Base-by-base conservation (phyloP, 1,140 invertebrate species). In the Aphaenogaster floridana region DNA sequence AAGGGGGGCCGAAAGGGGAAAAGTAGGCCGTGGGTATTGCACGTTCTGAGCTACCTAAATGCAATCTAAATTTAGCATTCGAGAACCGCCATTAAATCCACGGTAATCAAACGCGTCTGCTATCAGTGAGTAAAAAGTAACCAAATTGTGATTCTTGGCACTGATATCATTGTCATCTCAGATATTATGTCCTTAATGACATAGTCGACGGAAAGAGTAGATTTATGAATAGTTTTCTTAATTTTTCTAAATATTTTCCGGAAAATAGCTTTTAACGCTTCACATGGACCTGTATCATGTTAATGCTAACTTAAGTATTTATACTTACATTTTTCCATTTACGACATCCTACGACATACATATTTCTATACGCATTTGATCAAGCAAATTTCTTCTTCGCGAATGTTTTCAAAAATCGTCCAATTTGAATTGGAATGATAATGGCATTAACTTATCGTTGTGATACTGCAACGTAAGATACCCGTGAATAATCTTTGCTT, bases 31-130 rank as follows among this genome's bases (percentile, higher is more conserved):
- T 36, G 28, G 48, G 15, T 64, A 83, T 64, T 63, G 54, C 52
- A 50, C 50, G 74, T 52, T 21, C 15, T 83, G 83, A 89, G 63
- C 71, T 39, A 88, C 39, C 80, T 90, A 87, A 89, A 89, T 50
- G 78, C 68, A 88, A 89, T 89, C 57, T 83, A 90, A 90, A 74
- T 59, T 45, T 39, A 15, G 7, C 17, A 42, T 77, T 77, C 36
- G 64, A 69, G 45, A 80, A 89, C 54, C 80, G 72, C 87, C 66
- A 86, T 92, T 89, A 91, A 92, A 91, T 91, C 87, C 83, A 83
- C 54, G 63, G 86, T 92, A 93, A 91, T 91, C 89, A 89, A 91
- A 90, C 64, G 86, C 85, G 69, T 9, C 36, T 63, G n/a, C 50
- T 52, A n/a, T 15, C 15, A 36, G n/a, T 50, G 39, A 71, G 50